phyloP scores from a whole-genome alignment of 1,140 invertebrate genomes.

The Daktulosphaira vitifoliae region DNA sequence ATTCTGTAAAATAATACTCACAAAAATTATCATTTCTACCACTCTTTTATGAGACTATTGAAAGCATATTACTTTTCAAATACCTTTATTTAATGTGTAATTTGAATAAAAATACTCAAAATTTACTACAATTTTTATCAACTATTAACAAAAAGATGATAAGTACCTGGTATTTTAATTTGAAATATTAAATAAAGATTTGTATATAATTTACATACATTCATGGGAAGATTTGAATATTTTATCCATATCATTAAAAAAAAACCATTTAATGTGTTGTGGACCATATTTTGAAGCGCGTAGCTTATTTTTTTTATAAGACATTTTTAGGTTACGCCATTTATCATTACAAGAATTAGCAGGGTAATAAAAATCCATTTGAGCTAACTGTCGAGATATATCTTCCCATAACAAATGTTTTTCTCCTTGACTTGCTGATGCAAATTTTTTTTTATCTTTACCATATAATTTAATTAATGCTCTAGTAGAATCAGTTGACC shows the following conservation, averaged over 20 bases:
- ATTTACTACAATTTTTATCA: no score
- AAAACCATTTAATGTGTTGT: not conserved
- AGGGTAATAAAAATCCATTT: not conserved
- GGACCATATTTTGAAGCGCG: not conserved
- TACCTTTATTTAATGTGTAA: no score
- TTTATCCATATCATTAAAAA: constrained; percentile 18
- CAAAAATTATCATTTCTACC: no score
- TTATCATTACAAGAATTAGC: constrained; percentile 20
- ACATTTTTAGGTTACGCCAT: constrained; percentile 29
- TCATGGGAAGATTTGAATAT: no score
- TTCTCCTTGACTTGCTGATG: not conserved
- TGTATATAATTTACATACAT: no score
- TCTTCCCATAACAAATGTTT: constrained; percentile 25
- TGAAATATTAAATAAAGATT: no score
- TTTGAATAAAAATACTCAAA: no score
- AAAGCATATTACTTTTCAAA: no score
- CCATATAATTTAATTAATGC: not conserved
- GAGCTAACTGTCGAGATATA: not conserved
- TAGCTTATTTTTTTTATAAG: constrained; percentile 12
- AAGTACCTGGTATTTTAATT: no score
- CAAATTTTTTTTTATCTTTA: constrained; percentile 2
- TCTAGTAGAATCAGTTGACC: constrained; percentile 1
- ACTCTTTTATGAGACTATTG: no score
- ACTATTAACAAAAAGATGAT: no score
- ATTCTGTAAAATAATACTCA: no score